Evolutionary conservation across 2,113 vertebrate species (phyloP).

Genomic region (Thamnophis sirtalis): DNA sequence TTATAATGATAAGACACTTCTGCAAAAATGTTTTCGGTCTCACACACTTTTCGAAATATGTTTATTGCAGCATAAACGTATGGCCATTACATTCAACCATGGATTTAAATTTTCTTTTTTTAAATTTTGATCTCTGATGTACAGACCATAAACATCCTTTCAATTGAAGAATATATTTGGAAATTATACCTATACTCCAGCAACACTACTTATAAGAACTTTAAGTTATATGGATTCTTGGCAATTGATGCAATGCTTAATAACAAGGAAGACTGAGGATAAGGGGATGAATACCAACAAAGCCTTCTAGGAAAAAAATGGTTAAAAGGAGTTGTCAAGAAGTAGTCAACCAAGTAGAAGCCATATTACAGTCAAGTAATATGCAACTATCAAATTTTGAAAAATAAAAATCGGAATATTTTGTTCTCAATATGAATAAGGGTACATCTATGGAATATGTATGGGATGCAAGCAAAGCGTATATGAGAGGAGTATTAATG

Average conservation of each 20-base stretch:
- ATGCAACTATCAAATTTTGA: background rate
- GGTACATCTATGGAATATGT: too few species aligned
- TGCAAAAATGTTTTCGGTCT: background rate
- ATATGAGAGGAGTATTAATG: too few species aligned
- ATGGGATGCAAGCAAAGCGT: too few species aligned
- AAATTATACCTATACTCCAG: background rate
- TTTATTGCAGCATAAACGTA: background rate
- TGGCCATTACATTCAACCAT: background rate
- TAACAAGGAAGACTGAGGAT: background rate
- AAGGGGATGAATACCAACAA: background rate
- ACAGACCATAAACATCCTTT: background rate
- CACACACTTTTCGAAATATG: background rate
- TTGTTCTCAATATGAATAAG: too few species aligned
- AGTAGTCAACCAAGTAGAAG: background rate
- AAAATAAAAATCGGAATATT: background rate
- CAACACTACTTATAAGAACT: background rate
- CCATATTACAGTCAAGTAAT: background rate
- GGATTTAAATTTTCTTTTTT: background rate
- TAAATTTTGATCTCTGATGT: background rate
- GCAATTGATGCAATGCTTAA: background rate
- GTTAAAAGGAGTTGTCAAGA: background rate
- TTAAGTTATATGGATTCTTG: background rate
- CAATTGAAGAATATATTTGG: background rate
- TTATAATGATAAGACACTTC: background rate
- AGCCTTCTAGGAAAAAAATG: background rate